A percentile compares a stretch with the other conserved stretches of the same genome.
phyloP scores from a whole-genome alignment of 2,888 invertebrate species.

The Timema podura region DNA sequence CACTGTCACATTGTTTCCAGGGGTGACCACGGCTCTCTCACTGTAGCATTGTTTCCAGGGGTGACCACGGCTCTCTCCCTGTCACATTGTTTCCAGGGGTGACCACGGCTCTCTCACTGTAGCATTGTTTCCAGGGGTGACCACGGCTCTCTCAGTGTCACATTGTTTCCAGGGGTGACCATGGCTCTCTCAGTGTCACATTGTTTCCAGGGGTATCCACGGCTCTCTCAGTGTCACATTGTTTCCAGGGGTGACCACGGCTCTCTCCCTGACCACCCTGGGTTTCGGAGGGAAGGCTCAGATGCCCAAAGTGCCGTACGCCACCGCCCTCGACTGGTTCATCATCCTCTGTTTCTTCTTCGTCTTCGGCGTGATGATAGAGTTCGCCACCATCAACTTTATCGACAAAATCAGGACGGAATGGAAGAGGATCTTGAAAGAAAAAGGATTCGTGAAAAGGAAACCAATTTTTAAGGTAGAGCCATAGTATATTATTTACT shows the following conservation, averaged over 20 bases:
- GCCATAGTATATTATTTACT: too few relatives aligned
- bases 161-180: slow-evolving; percentile 50
- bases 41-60: slow-evolving; percentile 47
- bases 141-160: slow-evolving; percentile 53
- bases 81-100: slow-evolving; percentile 47
- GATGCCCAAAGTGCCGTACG: slow-evolving; percentile 57
- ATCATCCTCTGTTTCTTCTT: slow-evolving; percentile 59
- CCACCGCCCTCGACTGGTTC: slow-evolving; percentile 60
- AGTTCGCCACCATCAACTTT: slow-evolving; percentile 59
- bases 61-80: slow-evolving; percentile 60
- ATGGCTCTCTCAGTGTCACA: slow-evolving; percentile 52
- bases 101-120: slow-evolving; percentile 58
- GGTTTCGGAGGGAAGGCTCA: slow-evolving; percentile 58
- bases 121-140: slow-evolving; percentile 48
- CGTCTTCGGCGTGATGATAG: slow-evolving; percentile 58
- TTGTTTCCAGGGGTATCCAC: slow-evolving; percentile 53
- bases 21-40: slow-evolving; percentile 59
- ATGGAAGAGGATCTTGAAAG: slow-evolving; percentile 36
- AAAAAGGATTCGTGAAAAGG: slow-evolving; percentile 19
- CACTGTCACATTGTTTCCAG: slow-evolving; percentile 47
- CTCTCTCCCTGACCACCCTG: slow-evolving; percentile 60
- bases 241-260: slow-evolving; percentile 55
- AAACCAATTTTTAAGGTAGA: too few relatives aligned
- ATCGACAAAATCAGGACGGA: slow-evolving; percentile 49
- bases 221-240: slow-evolving; percentile 48